These are phyloP conservation scores for Diadema setosum DNA, from an alignment of 35 echinoderm and acorn worm genomes.

Conservation along the genomic window DNA sequence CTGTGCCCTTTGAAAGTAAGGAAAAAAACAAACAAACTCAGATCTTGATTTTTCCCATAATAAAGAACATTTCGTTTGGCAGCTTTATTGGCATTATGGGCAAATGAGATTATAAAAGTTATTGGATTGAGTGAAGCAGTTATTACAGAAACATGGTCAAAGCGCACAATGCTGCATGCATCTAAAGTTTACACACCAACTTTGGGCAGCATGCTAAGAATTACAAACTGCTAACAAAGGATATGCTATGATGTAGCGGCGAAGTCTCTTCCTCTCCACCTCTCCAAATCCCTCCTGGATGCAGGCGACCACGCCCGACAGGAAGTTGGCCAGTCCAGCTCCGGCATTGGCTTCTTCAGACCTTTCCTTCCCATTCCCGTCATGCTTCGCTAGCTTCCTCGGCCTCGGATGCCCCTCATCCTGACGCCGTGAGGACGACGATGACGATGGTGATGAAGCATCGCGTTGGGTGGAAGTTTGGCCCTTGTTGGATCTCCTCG, in stretches of 20 bases:
- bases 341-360: background rate
- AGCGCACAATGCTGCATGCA: background rate
- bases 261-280: slow-evolving; percentile 50
- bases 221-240: slow-evolving; percentile 3
- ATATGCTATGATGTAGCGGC: slow-evolving; percentile 83
- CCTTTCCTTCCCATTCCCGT: background rate
- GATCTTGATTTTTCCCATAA: background rate
- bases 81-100: background rate
- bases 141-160: background rate
- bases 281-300: background rate
- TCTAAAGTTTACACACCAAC: too few relatives aligned
- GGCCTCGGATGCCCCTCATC: background rate
- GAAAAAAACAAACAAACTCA: too few relatives aligned
- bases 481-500: slow-evolving; percentile 19
- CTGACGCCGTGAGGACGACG: background rate
- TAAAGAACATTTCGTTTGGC: too few relatives aligned
- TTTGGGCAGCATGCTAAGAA: background rate
- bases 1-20: too few relatives aligned
- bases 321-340: slow-evolving; percentile 27
- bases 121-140: background rate
- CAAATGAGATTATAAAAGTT: background rate
- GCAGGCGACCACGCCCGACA: slow-evolving; percentile 34
- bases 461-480: background rate
- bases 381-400: background rate
- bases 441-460: background rate